Evolutionary conservation across 2,113 vertebrate genomes (phyloP).

Genomic region (Charadrius vociferus): DNA sequence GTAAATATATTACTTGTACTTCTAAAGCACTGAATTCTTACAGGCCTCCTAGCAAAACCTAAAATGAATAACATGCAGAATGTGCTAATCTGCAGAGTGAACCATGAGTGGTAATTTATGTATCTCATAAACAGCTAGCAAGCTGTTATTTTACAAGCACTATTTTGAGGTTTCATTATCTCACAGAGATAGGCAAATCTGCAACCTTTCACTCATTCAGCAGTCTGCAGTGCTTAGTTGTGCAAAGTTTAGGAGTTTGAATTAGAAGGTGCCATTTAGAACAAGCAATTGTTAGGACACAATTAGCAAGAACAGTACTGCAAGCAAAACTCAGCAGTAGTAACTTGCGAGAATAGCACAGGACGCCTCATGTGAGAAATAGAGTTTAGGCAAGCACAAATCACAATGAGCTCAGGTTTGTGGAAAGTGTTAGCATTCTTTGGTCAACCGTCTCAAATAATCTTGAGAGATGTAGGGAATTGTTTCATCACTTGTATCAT

Average conservation of each 20-base stretch:
- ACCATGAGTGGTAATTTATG: constrained; percentile 49
- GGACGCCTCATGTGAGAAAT: neutral
- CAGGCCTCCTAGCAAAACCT: neutral
- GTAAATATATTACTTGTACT: neutral
- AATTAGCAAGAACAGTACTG: neutral
- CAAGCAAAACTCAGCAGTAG: neutral
- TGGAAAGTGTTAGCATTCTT: neutral
- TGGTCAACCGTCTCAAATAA: neutral
- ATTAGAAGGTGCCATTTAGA: neutral
- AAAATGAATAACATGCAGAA: neutral
- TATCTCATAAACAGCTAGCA: constrained; percentile 34
- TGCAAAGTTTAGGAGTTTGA: constrained; percentile 2
- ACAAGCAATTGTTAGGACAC: neutral
- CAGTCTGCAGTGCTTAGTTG: constrained; percentile 11
- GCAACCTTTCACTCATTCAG: constrained; percentile 47
- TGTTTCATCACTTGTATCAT: neutral
- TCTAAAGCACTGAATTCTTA: neutral
- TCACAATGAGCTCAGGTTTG: neutral
- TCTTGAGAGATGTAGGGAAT: neutral
- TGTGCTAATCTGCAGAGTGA: constrained; percentile 26
- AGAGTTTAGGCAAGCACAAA: neutral
- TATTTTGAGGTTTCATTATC: constrained; percentile 52
- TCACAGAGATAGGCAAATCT: constrained; percentile 38
- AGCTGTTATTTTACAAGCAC: constrained; percentile 24
- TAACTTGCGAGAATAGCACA: neutral